A percentile compares a stretch with the other conserved stretches of the same genome.
These are phyloP conservation scores for Lymantria monacha DNA, from an alignment of 2,888 invertebrate genomes.

Conservation along the genomic window DNA sequence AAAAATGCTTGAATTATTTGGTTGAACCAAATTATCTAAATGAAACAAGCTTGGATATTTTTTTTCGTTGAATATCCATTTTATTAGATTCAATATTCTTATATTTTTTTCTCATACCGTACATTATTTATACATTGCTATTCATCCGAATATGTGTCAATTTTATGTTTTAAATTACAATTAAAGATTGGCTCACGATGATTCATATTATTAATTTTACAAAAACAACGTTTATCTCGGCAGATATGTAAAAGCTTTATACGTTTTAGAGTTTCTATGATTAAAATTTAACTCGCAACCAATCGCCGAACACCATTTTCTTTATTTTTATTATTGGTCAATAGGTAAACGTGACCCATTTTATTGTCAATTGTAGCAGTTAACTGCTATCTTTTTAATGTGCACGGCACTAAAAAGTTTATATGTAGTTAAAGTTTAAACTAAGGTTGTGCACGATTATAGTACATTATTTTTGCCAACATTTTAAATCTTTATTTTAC, in stretches of 20 bases:
- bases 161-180: not conserved
- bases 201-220: not conserved
- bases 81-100: too few relatives aligned
- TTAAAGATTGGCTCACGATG: too few relatives aligned
- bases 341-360: constrained; percentile 11
- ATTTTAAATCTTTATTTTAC: constrained; percentile 66
- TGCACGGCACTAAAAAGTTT: constrained; percentile 5
- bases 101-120: too few relatives aligned
- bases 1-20: not conserved
- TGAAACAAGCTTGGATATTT: too few relatives aligned
- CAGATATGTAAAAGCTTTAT: constrained; percentile 8
- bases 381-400: constrained; percentile 9
- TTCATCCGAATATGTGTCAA: too few relatives aligned
- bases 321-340: not conserved
- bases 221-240: constrained; percentile 10
- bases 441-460: constrained; percentile 6
- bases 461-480: constrained; percentile 23
- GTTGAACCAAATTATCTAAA: too few relatives aligned
- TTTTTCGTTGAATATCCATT: too few relatives aligned
- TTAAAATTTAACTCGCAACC: constrained; percentile 37
- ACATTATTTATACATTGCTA: too few relatives aligned
- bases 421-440: constrained; percentile 3
- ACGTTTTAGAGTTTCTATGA: constrained; percentile 25
- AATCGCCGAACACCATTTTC: constrained; percentile 40
- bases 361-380: constrained; percentile 16